These are phyloP conservation scores for Capromys pilorides DNA, from an alignment of 2,797 vertebrate genomes.

Conservation along the genomic window DNA sequence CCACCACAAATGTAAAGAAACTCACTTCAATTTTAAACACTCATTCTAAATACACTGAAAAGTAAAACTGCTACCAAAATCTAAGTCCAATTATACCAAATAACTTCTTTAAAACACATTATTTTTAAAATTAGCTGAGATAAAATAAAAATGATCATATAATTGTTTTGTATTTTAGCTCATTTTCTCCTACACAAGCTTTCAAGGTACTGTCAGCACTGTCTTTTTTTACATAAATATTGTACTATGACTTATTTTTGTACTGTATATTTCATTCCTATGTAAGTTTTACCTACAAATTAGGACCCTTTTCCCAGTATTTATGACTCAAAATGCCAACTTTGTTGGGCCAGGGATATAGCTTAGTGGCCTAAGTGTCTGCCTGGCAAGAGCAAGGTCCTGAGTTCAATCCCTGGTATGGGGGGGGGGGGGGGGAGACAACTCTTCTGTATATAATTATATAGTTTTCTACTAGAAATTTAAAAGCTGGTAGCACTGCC, in stretches of 20 bases:
- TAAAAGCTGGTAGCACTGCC: background rate
- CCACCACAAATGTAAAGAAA: background rate
- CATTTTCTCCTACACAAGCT: background rate
- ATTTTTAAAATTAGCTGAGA: background rate
- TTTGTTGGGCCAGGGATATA: too few species aligned
- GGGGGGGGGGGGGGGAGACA: too few species aligned
- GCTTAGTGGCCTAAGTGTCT: too few species aligned
- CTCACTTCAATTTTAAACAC: background rate
- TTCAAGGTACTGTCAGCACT: background rate
- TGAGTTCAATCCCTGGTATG: too few species aligned
- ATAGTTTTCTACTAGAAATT: background rate
- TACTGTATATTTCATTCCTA: background rate
- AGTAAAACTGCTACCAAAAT: background rate
- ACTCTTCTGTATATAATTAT: background rate
- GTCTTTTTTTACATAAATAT: background rate
- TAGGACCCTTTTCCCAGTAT: background rate
- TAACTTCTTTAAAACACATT: background rate
- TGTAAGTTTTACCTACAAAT: constrained; percentile 5
- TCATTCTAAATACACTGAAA: constrained; percentile 33
- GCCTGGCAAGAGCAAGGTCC: too few species aligned
- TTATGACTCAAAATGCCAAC: background rate
- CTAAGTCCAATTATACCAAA: background rate
- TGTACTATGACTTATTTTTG: background rate
- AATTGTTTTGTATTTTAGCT: background rate
- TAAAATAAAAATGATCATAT: background rate